Conservation (phyloP, 2,888 invertebrate species). For the Meghimatium bilineatum region DNA sequence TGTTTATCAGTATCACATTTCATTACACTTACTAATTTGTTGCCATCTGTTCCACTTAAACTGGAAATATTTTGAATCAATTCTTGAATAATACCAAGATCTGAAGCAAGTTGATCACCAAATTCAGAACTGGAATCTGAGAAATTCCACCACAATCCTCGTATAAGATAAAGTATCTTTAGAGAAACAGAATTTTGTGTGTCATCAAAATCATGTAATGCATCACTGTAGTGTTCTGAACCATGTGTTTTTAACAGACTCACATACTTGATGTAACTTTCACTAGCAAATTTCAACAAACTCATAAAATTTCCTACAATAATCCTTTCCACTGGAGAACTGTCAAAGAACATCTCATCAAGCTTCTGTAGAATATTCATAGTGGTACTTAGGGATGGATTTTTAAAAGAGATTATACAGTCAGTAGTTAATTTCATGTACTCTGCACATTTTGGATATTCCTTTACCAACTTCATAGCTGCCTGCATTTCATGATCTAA, state of each 20-base stretch:
- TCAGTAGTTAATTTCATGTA: constrained; percentile 1
- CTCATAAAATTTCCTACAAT: constrained; percentile 26
- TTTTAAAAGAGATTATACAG: constrained; percentile 17
- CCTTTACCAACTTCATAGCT: constrained; percentile 4
- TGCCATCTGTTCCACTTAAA: constrained; percentile 14
- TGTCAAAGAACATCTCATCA: neutral
- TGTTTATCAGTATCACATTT: neutral
- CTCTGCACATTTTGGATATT: neutral
- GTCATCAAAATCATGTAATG: neutral
- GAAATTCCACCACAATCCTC: constrained; percentile 42
- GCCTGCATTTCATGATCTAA: neutral
- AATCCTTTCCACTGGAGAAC: neutral
- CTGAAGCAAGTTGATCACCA: neutral
- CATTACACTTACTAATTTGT: constrained; percentile 4
- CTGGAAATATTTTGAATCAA: constrained; percentile 28
- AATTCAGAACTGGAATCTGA: constrained; percentile 30
- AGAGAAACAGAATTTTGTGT: neutral
- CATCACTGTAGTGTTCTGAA: constrained; percentile 26
- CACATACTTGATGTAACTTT: constrained; percentile 23
- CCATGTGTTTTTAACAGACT: neutral
- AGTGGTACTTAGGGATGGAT: neutral
- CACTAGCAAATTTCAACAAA: constrained; percentile 4
- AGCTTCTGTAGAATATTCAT: neutral
- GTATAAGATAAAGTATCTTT: neutral
- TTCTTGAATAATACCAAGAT: constrained; percentile 23